A percentile compares a stretch with the other conserved stretches of the same genome.
Conservation (phyloP, 1,140 invertebrate species). For the Drosophila murphyi region DNA sequence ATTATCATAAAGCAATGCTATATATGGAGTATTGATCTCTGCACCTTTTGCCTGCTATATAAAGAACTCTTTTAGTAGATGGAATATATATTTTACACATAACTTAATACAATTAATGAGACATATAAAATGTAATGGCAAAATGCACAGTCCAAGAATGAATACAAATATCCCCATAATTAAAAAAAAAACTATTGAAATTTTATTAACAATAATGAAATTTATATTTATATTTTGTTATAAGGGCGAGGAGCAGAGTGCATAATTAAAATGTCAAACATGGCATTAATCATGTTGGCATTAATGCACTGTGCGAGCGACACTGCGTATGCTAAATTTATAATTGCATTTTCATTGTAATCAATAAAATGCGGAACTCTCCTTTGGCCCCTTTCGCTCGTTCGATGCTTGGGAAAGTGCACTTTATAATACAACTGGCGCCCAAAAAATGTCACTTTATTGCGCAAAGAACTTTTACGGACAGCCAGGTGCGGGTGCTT, state of each 20-base stretch:
- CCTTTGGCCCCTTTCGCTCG: not conserved
- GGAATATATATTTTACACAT: slow-evolving; percentile 53
- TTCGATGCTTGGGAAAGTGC: slow-evolving; percentile 20
- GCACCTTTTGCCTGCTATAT: not conserved
- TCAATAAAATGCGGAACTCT: slow-evolving; percentile 57
- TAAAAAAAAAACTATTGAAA: slow-evolving; percentile 50
- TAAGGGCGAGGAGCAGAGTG: slow-evolving; percentile 3
- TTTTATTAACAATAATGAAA: slow-evolving; percentile 35
- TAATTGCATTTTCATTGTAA: slow-evolving; percentile 81
- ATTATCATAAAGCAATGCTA: not conserved
- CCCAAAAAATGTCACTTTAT: slow-evolving; percentile 72
- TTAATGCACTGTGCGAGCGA: slow-evolving; percentile 60
- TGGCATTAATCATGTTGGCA: slow-evolving; percentile 67
- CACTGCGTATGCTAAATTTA: slow-evolving; percentile 64
- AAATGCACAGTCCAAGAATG: slow-evolving; percentile 32
- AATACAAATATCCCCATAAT: slow-evolving; percentile 60
- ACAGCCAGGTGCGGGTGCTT: slow-evolving; percentile 54
- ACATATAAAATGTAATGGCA: slow-evolving; percentile 58
- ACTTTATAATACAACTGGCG: slow-evolving; percentile 36
- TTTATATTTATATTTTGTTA: slow-evolving; percentile 29
- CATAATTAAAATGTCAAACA: slow-evolving; percentile 69
- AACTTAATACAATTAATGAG: slow-evolving; percentile 69
- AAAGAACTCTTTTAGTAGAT: slow-evolving; percentile 5
- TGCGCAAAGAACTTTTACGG: slow-evolving; percentile 70
- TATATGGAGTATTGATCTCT: not conserved